Conservation (phyloP, 2,113 vertebrate genomes). For the Corythaixoides concolor region DNA sequence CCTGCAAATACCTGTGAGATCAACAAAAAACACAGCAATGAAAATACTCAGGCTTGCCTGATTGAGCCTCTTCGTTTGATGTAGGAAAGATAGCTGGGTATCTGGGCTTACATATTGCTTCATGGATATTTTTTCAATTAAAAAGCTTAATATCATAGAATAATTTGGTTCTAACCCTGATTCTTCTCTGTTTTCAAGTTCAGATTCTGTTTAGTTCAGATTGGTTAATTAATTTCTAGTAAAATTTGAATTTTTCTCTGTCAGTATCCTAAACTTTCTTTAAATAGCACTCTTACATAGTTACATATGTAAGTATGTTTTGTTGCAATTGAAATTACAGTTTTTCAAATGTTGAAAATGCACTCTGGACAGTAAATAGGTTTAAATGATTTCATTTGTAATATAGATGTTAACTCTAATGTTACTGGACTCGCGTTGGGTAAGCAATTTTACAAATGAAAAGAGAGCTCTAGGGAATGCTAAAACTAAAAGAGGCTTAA, state of each 20-base stretch:
- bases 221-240: not conserved
- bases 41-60: not conserved
- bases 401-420: not conserved
- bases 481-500: not conserved
- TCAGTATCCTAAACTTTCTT: not conserved
- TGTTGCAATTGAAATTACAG: not conserved
- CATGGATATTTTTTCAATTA: not conserved
- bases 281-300: not conserved
- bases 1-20: rapidly evolving
- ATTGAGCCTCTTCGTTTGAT: not conserved
- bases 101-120: not conserved
- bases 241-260: not conserved
- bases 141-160: not conserved
- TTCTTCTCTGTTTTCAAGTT: not conserved
- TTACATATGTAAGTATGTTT: not conserved
- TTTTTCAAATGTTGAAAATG: not conserved
- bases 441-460: not conserved
- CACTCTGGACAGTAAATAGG: not conserved
- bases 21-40: not conserved
- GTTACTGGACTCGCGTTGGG: not conserved
- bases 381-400: not conserved
- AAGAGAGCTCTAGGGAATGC: not conserved
- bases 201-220: not conserved
- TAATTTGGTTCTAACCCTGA: not conserved
- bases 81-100: not conserved